phyloP scores from a whole-genome alignment of 2,797 vertebrate species.

The Hyperoplus lanceolatus region DNA sequence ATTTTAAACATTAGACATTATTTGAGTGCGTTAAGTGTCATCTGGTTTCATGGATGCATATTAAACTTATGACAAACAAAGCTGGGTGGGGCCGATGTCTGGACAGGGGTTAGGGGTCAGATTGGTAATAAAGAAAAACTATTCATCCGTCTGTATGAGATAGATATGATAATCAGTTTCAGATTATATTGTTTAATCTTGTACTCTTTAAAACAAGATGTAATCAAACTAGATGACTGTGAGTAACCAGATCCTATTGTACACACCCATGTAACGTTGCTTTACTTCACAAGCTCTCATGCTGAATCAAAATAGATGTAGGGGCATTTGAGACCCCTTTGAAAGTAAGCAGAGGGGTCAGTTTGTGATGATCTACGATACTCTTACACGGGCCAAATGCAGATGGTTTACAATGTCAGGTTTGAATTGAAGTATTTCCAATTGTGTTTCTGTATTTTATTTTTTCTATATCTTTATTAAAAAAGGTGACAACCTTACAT shows the following conservation, averaged over 20 bases:
- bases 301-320: constrained; percentile 44
- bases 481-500: background rate
- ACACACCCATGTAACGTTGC: background rate
- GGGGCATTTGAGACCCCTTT: constrained; percentile 43
- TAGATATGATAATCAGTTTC: background rate
- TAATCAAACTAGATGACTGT: background rate
- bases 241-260: background rate
- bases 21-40: background rate
- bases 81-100: background rate
- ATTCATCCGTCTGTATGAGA: background rate
- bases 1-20: background rate
- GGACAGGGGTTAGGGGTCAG: too few species aligned
- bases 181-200: background rate
- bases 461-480: background rate
- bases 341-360: constrained; percentile 18
- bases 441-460: background rate
- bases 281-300: background rate
- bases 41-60: background rate
- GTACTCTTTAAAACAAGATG: background rate
- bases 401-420: background rate
- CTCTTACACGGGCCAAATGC: background rate
- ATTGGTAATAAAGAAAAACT: background rate
- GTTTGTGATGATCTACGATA: background rate
- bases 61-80: background rate
- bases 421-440: background rate